A percentile compares a stretch with the other conserved stretches of the same genome.
Conservation (phyloP, 2,113 vertebrate species). For the Petrocephalus zakoni region DNA sequence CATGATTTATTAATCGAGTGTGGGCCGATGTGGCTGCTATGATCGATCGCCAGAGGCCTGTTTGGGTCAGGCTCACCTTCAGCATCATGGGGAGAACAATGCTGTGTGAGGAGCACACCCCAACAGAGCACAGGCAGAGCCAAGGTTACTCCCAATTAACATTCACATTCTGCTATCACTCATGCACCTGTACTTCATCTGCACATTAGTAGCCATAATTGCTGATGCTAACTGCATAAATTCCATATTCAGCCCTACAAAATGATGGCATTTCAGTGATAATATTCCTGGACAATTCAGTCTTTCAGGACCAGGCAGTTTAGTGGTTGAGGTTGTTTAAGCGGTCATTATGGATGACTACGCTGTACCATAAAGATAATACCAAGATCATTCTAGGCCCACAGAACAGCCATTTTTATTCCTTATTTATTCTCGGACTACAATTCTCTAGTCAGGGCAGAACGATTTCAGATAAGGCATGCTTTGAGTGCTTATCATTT, state of each 20-base stretch:
- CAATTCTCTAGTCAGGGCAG: background rate
- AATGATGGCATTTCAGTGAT: too few relatives aligned
- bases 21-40: background rate
- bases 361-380: background rate
- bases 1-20: background rate
- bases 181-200: background rate
- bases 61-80: background rate
- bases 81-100: background rate
- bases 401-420: background rate
- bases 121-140: background rate
- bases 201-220: background rate
- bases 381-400: background rate
- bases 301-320: too few relatives aligned
- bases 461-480: slow-evolving; percentile 1
- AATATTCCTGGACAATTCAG: too few relatives aligned
- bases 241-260: background rate
- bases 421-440: background rate
- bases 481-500: slow-evolving; percentile 7
- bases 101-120: background rate
- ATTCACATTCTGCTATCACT: background rate
- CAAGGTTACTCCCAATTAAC: background rate
- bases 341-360: too few relatives aligned
- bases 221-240: background rate
- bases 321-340: too few relatives aligned
- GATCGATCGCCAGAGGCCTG: background rate